Base-by-base conservation (phyloP, 2,113 vertebrate species). In the Tragelaphus buxtoni region DNA sequence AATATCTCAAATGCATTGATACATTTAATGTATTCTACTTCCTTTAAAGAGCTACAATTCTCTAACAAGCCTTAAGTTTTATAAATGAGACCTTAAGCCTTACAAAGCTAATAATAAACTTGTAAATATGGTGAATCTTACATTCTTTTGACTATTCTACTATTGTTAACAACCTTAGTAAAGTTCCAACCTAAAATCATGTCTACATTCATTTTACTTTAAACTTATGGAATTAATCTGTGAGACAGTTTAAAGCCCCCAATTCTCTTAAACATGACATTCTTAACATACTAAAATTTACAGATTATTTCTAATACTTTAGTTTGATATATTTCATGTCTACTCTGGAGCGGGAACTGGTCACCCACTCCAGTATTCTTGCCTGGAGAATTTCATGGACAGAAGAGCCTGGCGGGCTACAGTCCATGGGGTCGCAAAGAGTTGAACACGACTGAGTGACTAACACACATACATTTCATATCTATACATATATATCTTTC, bases 231-330 rank as follows among this genome's bases (percentile, higher is more conserved):
- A 39, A 83, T 94, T 80, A 94, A 82, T 69, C 49, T 93, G 17
- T 88, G 22, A 80, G 20, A 65, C 42, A 92, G 22, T 74, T 60
- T 86, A 65, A 94, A 53, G 65, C 88, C 39, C 30, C 30, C 42
- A 82, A 65, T 92, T 92, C 7, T 92, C 45, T 80, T 69, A 83
- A 69, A 90, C 11, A 47, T n/a, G 17, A 77, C 4, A n/a, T 45
- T 82, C 7, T 88, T 79, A 79, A 51, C 60, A 81, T 49, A 49
- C 4, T 11, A 94, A 81, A 69, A 94, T 79, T 13, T 55, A n/a
- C 12, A 96, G 12, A 86, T n/a, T 93, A 84, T 96, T 92, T 92
- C 20, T 84, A 90, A 84, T 85, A 76, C 86, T 91, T 95, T 93
- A 88, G 35, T 61, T 63, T 96, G 26, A 61, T 83, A 63, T 88